A percentile compares a stretch with the other conserved stretches of the same genome.
Conservation (phyloP, 2,888 invertebrate species). For the Caenorhabditis angaria region DNA sequence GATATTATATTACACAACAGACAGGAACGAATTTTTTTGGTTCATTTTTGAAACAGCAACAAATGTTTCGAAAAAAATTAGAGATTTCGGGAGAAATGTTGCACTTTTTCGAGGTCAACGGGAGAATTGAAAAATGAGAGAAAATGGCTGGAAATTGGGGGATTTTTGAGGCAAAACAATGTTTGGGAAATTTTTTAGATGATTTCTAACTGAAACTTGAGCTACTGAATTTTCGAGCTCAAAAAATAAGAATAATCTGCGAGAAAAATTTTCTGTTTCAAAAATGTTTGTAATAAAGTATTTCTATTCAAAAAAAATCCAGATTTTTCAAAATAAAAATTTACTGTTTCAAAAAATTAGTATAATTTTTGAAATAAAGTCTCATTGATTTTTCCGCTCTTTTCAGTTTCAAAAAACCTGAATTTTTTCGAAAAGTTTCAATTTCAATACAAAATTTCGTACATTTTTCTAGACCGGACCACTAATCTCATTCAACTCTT, state of each 20-base stretch:
- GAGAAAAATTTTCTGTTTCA: neutral
- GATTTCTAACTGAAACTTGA: no score
- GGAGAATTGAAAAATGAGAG: no score
- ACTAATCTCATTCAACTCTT: conserved; percentile 22
- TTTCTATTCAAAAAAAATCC: conserved; percentile 34
- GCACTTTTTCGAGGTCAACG: no score
- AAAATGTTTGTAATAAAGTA: neutral
- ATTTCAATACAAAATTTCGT: neutral
- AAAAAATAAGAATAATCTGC: neutral
- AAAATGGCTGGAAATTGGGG: no score
- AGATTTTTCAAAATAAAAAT: conserved; percentile 2
- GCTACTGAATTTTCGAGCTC: no score
- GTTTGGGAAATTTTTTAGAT: no score
- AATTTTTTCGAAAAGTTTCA: neutral
- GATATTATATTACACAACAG: no score
- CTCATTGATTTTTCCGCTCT: neutral
- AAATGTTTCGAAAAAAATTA: no score
- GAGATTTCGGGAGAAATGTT: no score
- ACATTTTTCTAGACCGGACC: conserved; percentile 30
- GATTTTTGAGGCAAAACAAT: no score
- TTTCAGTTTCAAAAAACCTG: neutral
- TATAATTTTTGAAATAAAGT: neutral
- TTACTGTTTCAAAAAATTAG: neutral
- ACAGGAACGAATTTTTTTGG: no score
- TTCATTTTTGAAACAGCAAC: no score